Conservation (phyloP, 2,113 vertebrate species). For the Eolophus roseicapilla region DNA sequence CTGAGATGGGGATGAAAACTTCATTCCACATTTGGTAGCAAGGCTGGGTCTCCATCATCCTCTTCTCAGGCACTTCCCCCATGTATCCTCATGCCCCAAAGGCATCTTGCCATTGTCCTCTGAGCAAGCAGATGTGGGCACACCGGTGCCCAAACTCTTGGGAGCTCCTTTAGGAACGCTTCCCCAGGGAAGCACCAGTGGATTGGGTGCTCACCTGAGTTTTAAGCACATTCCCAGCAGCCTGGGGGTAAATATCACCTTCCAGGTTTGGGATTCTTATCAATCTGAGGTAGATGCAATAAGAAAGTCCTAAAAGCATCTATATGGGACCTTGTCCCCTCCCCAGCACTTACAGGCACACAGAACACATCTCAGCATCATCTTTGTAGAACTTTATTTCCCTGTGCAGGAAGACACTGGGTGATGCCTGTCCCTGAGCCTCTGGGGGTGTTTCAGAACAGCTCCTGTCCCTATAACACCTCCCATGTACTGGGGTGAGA, state of each 20-base stretch:
- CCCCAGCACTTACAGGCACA: background rate
- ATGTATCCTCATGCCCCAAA: background rate
- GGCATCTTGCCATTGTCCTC: background rate
- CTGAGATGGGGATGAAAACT: background rate
- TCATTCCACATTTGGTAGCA: background rate
- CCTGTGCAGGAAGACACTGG: background rate
- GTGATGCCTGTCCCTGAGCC: background rate
- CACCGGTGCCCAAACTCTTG: background rate
- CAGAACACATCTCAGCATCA: background rate
- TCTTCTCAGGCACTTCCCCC: background rate
- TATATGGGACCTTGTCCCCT: accelerated
- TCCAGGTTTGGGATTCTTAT: background rate
- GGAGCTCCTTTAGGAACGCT: background rate
- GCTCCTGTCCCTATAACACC: background rate
- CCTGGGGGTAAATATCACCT: background rate
- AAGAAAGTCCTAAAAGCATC: background rate
- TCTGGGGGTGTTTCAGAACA: accelerated
- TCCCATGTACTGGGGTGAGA: accelerated
- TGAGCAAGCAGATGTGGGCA: background rate
- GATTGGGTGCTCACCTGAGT: background rate
- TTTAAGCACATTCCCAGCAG: background rate
- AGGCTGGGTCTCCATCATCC: background rate
- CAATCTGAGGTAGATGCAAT: background rate
- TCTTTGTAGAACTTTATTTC: background rate
- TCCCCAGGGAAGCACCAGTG: background rate